phyloP scores from a whole-genome alignment of 2,113 vertebrate species.

The Noturus placidus region DNA sequence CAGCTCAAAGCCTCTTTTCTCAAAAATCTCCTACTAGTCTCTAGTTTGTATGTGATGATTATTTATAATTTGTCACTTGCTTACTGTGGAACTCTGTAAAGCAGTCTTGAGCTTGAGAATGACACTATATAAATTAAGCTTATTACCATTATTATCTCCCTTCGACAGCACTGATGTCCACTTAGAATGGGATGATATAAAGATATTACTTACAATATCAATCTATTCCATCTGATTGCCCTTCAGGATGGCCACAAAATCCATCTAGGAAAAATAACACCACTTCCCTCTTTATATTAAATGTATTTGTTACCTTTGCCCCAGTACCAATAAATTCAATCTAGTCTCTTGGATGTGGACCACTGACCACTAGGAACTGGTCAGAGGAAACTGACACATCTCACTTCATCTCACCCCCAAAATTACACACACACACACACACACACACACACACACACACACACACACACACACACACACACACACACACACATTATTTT shows the following conservation, averaged over 20 bases:
- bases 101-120: not conserved
- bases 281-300: constrained; percentile 67
- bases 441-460: constrained; percentile 21
- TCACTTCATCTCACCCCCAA: constrained; percentile 66
- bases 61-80: not conserved
- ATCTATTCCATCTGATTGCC: constrained; percentile 74
- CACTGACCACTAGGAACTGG: constrained; percentile 73
- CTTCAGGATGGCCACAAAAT: constrained; percentile 70
- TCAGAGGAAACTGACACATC: constrained; percentile 73
- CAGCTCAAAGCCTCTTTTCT: not conserved
- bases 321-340: constrained; percentile 76
- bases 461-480: constrained; percentile 4
- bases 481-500: not conserved
- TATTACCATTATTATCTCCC: constrained; percentile 39
- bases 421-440: constrained; percentile 30
- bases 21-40: not conserved
- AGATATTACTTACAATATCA: constrained; percentile 69
- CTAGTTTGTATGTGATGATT: not conserved
- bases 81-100: not conserved
- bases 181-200: constrained; percentile 70
- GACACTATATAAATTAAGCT: not conserved
- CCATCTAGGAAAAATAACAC: constrained; percentile 70
- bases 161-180: constrained; percentile 57
- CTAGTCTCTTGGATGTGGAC: constrained; percentile 73
- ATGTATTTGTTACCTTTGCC: constrained; percentile 79